Conservation (phyloP, 2,113 vertebrate species). For the Oreochromis spilurus region DNA sequence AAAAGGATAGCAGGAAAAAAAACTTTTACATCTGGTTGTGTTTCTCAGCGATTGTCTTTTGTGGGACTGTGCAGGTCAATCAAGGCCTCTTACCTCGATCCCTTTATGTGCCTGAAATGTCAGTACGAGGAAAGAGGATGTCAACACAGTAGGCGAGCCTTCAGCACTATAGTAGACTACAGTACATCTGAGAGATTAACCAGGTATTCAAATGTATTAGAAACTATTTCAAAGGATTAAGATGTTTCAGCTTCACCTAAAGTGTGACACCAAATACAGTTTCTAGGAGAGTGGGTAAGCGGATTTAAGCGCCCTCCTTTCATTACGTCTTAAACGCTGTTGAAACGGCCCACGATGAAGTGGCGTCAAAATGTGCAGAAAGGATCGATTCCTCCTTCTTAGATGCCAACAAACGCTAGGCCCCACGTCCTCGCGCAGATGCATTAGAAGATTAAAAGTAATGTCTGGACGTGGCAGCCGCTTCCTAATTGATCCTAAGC, state of each 20-base stretch:
- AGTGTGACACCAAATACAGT: slow-evolving; percentile 62
- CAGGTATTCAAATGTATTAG: slow-evolving; percentile 65
- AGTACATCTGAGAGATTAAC: slow-evolving; percentile 60
- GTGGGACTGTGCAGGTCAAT: slow-evolving; percentile 25
- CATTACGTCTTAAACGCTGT: slow-evolving; percentile 49
- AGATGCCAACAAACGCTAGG: slow-evolving; percentile 49
- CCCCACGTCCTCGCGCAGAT: slow-evolving; percentile 51
- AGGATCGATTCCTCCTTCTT: slow-evolving; percentile 65
- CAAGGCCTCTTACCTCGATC: slow-evolving; percentile 9
- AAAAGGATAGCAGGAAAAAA: not conserved
- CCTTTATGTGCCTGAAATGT: slow-evolving; percentile 24
- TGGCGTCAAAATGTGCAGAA: slow-evolving; percentile 44
- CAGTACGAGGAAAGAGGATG: slow-evolving; percentile 43
- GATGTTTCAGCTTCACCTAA: slow-evolving; percentile 58
- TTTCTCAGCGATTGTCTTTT: slow-evolving; percentile 4
- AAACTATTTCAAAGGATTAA: slow-evolving; percentile 71
- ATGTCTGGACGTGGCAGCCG: slow-evolving; percentile 63
- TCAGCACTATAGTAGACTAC: slow-evolving; percentile 25
- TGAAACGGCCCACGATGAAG: slow-evolving; percentile 37
- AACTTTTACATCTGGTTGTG: not conserved
- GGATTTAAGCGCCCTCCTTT: slow-evolving; percentile 56
- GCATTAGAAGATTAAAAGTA: slow-evolving; percentile 80
- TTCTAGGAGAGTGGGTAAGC: slow-evolving; percentile 44
- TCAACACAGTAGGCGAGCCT: slow-evolving; percentile 36
- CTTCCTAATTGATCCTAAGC: slow-evolving; percentile 72